Evolutionary conservation across 2,113 vertebrate genomes (phyloP).

Genomic region (Chroicocephalus ridibundus): DNA sequence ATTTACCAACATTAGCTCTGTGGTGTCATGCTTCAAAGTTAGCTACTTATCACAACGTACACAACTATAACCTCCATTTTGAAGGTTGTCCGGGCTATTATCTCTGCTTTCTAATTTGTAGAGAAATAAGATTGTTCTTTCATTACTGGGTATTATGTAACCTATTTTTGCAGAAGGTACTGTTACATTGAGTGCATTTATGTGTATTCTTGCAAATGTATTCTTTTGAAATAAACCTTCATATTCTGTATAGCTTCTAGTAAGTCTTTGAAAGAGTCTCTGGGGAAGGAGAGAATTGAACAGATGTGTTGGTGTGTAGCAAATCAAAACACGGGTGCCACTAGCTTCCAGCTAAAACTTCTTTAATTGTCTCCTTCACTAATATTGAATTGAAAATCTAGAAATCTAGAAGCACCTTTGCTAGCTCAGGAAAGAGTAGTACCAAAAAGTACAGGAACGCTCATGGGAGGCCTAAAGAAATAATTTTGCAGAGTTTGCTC

Average conservation of each 20-base stretch:
- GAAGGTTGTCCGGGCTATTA: slow-evolving; percentile 70
- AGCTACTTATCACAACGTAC: slow-evolving; percentile 56
- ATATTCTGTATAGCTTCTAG: slow-evolving; percentile 79
- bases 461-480: not conserved
- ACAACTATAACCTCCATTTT: slow-evolving; percentile 64
- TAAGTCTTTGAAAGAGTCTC: slow-evolving; percentile 57
- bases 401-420: not conserved
- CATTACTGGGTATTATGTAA: slow-evolving; percentile 83
- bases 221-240: slow-evolving; percentile 86
- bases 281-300: not conserved
- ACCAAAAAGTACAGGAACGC: not conserved
- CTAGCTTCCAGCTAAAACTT: not conserved
- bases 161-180: slow-evolving; percentile 86
- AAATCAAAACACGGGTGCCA: not conserved
- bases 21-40: slow-evolving; percentile 66
- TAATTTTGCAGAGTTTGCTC: not conserved
- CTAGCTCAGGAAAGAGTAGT: not conserved
- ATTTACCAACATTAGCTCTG: slow-evolving; percentile 68
- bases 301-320: not conserved
- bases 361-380: not conserved
- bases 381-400: not conserved
- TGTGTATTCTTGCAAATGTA: slow-evolving; percentile 80
- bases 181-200: slow-evolving; percentile 83
- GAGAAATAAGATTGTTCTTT: slow-evolving; percentile 76
- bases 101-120: slow-evolving; percentile 76